phyloP scores from a whole-genome alignment of 2,888 invertebrate species.

The Drosophila affinis region DNA sequence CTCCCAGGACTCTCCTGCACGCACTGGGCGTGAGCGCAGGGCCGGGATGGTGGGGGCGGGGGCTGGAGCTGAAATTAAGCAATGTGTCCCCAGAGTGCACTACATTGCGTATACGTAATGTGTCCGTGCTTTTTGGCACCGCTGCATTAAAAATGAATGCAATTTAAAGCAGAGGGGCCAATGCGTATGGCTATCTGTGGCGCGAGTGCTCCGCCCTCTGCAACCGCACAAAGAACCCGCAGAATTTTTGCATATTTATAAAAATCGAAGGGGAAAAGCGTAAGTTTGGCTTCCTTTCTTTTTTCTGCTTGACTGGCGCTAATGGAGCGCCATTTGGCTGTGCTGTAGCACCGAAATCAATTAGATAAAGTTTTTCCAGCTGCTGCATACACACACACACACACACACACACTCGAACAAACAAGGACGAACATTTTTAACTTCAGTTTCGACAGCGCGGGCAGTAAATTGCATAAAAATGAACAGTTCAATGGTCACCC shows the following conservation, averaged over 20 bases:
- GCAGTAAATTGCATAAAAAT: constrained; percentile 61
- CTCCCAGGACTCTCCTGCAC: constrained; percentile 23
- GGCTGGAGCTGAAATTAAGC: constrained; percentile 65
- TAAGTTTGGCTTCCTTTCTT: constrained; percentile 53
- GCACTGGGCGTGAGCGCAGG: constrained; percentile 37
- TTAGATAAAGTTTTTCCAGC: constrained; percentile 69
- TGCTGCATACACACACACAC: constrained; percentile 14
- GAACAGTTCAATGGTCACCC: constrained; percentile 56
- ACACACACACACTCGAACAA: constrained; percentile 11
- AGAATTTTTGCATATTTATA: constrained; percentile 67
- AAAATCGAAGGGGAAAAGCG: constrained; percentile 38
- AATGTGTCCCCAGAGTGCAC: constrained; percentile 73
- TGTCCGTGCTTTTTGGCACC: constrained; percentile 60
- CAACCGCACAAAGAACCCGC: constrained; percentile 61
- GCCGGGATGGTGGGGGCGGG: constrained; percentile 3
- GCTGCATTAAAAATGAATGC: constrained; percentile 79
- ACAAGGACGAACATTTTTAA: constrained; percentile 45
- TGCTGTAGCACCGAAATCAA: constrained; percentile 64
- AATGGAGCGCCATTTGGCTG: constrained; percentile 70
- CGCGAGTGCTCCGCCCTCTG: constrained; percentile 25
- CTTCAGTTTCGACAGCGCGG: constrained; percentile 43
- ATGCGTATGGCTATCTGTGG: constrained; percentile 26
- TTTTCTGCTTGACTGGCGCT: constrained; percentile 55
- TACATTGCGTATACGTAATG: constrained; percentile 76
- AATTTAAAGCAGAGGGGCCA: constrained; percentile 64